These are phyloP conservation scores for Teleopsis dalmanni DNA, from an alignment of 1,140 invertebrate species.

Conservation along the genomic window DNA sequence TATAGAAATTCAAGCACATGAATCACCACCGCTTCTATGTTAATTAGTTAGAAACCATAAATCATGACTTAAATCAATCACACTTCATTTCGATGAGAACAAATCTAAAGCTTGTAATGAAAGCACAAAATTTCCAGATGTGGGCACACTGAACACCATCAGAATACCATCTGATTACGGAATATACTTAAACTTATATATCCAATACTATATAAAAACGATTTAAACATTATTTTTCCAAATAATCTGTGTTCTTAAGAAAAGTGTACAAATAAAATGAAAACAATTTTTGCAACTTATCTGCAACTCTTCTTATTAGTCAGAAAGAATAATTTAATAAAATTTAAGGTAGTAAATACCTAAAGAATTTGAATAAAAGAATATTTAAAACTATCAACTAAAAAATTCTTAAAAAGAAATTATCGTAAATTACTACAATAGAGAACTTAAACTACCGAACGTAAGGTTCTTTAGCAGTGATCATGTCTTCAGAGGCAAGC, in stretches of 20 bases:
- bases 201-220: no score
- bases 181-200: no score
- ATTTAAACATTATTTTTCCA: no score
- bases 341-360: constrained; percentile 32
- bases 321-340: constrained; percentile 27
- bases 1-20: no score
- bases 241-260: no score
- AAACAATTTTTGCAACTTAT: not conserved
- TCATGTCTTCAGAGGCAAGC: constrained; percentile 34
- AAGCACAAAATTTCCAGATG: constrained; percentile 2
- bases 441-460: not conserved
- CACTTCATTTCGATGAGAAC: not conserved
- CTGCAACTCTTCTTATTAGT: constrained; percentile 16
- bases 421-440: not conserved
- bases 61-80: no score
- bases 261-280: constrained; percentile 4
- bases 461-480: not conserved
- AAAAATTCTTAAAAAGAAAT: not conserved
- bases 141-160: not conserved
- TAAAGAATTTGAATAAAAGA: constrained; percentile 12
- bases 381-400: not conserved
- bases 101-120: not conserved
- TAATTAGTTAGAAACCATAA: no score
- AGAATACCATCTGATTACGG: no score
- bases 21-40: no score